phyloP scores from a whole-genome alignment of 2,113 vertebrate genomes.

The Leptobrachium ailaonicum region DNA sequence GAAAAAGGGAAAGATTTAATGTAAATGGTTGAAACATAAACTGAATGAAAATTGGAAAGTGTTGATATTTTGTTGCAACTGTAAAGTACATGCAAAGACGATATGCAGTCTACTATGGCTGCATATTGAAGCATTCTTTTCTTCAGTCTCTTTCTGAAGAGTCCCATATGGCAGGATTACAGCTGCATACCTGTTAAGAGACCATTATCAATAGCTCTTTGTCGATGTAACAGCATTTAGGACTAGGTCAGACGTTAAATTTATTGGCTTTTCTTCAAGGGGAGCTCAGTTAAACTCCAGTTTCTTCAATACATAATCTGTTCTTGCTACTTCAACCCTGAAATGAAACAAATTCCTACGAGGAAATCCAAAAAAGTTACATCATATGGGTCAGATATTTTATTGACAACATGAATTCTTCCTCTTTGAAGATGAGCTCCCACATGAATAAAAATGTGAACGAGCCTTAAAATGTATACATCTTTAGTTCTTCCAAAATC shows the following conservation, averaged over 20 bases:
- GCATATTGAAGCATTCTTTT: constrained; percentile 25
- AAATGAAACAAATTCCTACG: constrained; percentile 66
- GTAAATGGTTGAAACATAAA: background rate
- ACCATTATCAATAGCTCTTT: constrained; percentile 67
- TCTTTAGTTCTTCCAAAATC: constrained; percentile 28
- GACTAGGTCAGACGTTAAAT: constrained; percentile 65
- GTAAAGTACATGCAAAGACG: constrained; percentile 7
- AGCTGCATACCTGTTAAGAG: constrained; percentile 60
- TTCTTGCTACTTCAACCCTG: constrained; percentile 69
- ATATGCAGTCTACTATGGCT: constrained; percentile 22
- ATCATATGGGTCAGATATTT: constrained; percentile 64
- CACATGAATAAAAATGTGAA: constrained; percentile 58
- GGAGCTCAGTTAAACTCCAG: constrained; percentile 63
- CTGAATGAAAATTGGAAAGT: background rate
- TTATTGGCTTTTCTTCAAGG: constrained; percentile 59
- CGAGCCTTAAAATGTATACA: constrained; percentile 33
- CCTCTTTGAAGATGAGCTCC: constrained; percentile 63
- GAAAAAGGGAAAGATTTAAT: background rate
- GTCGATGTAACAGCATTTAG: constrained; percentile 68
- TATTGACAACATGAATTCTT: constrained; percentile 60
- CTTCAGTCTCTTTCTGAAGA: constrained; percentile 6
- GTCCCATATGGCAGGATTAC: constrained; percentile 64
- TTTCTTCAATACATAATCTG: constrained; percentile 67
- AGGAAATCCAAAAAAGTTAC: constrained; percentile 63
- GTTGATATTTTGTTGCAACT: constrained; percentile 12